phyloP scores from a whole-genome alignment of 92 coral and sea anemone species.

The Parazoanthus swiftii region DNA sequence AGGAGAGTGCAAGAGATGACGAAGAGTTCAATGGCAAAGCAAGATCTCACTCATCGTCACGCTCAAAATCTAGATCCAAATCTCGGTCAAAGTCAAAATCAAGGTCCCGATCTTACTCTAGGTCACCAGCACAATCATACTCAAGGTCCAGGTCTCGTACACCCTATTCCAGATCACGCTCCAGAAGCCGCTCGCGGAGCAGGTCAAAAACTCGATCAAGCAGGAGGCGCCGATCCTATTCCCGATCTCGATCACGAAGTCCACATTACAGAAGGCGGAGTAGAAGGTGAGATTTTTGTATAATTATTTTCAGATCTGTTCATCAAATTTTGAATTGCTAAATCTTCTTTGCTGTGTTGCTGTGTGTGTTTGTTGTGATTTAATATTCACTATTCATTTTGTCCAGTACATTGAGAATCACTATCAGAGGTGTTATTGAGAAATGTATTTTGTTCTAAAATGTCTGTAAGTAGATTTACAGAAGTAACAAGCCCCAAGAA shows the following conservation, averaged over 20 bases:
- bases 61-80: constrained; percentile 47
- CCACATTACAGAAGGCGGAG: constrained; percentile 72
- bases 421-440: no score
- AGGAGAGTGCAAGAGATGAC: constrained; percentile 57
- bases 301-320: not conserved
- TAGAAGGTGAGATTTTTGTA: constrained; percentile 43
- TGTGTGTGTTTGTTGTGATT: not conserved
- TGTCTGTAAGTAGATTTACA: no score
- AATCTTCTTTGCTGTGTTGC: no score
- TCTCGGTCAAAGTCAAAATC: constrained; percentile 61
- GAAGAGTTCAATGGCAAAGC: constrained; percentile 62
- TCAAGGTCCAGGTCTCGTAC: constrained; percentile 81
- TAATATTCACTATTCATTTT: no score
- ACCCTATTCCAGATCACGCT: constrained; percentile 61
- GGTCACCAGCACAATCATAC: constrained; percentile 58
- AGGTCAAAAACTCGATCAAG: constrained; percentile 60
- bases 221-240: constrained; percentile 57
- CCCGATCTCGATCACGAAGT: constrained; percentile 91
- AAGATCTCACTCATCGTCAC: constrained; percentile 72
- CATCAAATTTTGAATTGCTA: not conserved
- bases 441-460: no score
- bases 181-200: constrained; percentile 64
- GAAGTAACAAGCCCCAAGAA: no score
- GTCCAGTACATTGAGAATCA: no score
- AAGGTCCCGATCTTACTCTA: constrained; percentile 72